Base-by-base conservation (phyloP, 2,888 invertebrate genomes). In the Cryptus armator region DNA sequence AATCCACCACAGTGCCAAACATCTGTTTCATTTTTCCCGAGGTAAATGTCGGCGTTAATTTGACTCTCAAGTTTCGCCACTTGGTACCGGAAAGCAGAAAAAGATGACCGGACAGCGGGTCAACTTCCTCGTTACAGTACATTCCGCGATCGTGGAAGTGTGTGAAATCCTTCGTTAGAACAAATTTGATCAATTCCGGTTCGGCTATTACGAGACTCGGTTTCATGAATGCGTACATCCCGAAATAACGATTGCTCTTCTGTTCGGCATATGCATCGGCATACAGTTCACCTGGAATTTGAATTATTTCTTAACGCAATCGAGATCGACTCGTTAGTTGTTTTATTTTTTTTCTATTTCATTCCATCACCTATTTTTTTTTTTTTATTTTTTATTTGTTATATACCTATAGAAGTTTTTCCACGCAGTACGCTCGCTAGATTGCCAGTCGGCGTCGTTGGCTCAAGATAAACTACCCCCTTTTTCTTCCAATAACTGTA, bases 21-120 rank as follows among this genome's bases (percentile, higher is more conserved):
- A 94, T 92, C 72, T 89, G 88, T 79, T 93, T 94, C 87, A 94
- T 90, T 82, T 93, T 94, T 10, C 93, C 93, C 0, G 93, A 91
- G 0, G 94, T 94, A 81, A 94, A 94, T 4, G 93, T 92, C n/a
- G 94, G 93, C 3, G 92, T 91, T n/a, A 94, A 83, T 82, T 93
- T 94, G 14, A 90, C 86, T 3, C 94, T 89, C n/a, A 94, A 83
- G 77, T 90, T 89, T 56, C 90, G 91, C 94, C 94, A 94, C 53
- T 90, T 91, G 9, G 89, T 85, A 0, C 94, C 94, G 7, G 89
- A 80, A 24, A 92, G 67, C 0, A 88, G 78, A 44, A 93, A 92
- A 37, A 94, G 82, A 75, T 93, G 90, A 0, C 88, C 92, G 10
- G 89, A 88, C 3, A 94, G 76, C 0, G 92, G 93, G 82, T 94